These are phyloP conservation scores for Melanargia galathea DNA, from an alignment of 2,888 invertebrate genomes.

Conservation along the genomic window DNA sequence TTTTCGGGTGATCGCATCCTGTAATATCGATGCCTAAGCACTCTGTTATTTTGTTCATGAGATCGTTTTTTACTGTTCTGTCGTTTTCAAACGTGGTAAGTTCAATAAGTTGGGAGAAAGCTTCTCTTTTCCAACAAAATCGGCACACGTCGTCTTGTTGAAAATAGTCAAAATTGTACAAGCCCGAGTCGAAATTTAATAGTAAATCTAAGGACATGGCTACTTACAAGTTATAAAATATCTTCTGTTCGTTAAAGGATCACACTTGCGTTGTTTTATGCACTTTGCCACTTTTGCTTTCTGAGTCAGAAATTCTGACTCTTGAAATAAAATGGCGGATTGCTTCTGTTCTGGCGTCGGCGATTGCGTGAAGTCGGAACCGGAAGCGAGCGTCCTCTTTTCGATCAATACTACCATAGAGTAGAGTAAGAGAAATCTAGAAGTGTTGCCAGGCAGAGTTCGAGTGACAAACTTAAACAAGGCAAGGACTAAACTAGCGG, in stretches of 20 bases:
- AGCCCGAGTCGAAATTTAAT: slow-evolving; percentile 43
- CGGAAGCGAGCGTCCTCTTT: too few relatives aligned
- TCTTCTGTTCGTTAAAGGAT: background rate
- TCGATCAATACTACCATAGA: too few relatives aligned
- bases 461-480: too few relatives aligned
- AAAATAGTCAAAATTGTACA: slow-evolving; percentile 64
- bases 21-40: slow-evolving; percentile 59
- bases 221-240: background rate
- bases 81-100: slow-evolving; percentile 9
- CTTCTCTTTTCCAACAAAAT: slow-evolving; percentile 63
- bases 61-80: slow-evolving; percentile 38
- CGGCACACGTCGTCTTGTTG: slow-evolving; percentile 62
- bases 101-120: slow-evolving; percentile 46
- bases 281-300: too few relatives aligned
- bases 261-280: background rate
- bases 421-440: too few relatives aligned
- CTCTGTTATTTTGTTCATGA: slow-evolving; percentile 57
- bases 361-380: too few relatives aligned
- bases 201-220: slow-evolving; percentile 22
- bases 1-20: slow-evolving; percentile 50
- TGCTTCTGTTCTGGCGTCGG: too few relatives aligned
- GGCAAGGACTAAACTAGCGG: too few relatives aligned
- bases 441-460: too few relatives aligned
- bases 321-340: too few relatives aligned
- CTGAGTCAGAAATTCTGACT: too few relatives aligned